Evolutionary conservation across 2,113 vertebrate species (phyloP), one percentile per base, ranked within the genome.

Genomic region (Edolisoma coerulescens): DNA sequence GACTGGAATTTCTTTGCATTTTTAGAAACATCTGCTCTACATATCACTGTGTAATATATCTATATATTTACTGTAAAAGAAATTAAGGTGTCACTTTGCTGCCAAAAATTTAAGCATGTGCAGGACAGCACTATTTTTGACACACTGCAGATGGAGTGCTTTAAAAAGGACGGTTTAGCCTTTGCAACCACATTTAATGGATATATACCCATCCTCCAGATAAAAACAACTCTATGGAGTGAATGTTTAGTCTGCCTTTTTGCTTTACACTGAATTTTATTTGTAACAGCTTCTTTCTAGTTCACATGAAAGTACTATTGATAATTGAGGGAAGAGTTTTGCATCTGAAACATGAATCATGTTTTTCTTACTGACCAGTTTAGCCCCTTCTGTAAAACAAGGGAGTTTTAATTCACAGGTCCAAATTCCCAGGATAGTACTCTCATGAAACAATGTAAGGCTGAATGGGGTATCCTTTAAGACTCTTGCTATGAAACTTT

Each of bases 11-110:
- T 95, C 93, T 93, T 84, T 53, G 39, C 69, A 79, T 86, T 95
- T 93, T 89, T 84, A 86, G 90, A 94, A 96, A 92, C 84, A 95
- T 95, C 96, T 95, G 86, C 67, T 93, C 65, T 84, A 39, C 53
- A 39, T 89, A 84, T 81, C 88, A 71, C 68, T 41, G 22, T 50
- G 61, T 37, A 83, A 82, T 64, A 60, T 42, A 90, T 74, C 73
- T 82, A 75, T 71, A 44, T 68, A 86, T 94, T 91, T 96, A 88
- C 78, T 86, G 87, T 63, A 68, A 64, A 90, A 95, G 71, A 96
- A 94, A 93, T 74, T 54, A 73, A 93, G 65, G 68, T 79, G 57
- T 79, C 92, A 64, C 65, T 94, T 93, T 24, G 32, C 79, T 95
- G 90, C 77, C 94, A 94, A 85, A 87, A 92, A 67, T n/a, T 39